Evolutionary conservation across 2,888 invertebrate genomes (phyloP), one percentile per base, ranked within the genome.

Genomic region (Sminthurinus aureus): DNA sequence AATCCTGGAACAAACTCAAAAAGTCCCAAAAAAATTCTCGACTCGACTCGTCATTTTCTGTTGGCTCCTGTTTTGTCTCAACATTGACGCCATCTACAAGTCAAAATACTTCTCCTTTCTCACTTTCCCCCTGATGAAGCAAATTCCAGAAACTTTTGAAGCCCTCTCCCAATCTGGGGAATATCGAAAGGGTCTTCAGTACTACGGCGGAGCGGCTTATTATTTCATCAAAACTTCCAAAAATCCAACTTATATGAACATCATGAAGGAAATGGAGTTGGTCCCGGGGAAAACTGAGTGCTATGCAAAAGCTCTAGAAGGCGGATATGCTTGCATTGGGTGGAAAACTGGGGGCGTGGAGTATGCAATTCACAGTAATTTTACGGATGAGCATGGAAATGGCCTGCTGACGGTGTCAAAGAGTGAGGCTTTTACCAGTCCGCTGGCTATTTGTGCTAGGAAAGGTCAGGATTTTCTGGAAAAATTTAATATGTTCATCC

Each of bases 71-170:
- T 22, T 79, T 22, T 58, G 18, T 11, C 67, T 79, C 11, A 79
- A 79, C 58, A 67, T 79, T 66, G 58, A 18, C 0, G 15, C 69
- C 24, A 9, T 79, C 8, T 79, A 79, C 79, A 79, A 79, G 18
- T 64, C 64, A 9, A 64, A 66, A 66, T 79, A 64, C n/a, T 79
- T 79, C 26, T 20, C 67, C 13, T 66, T 67, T 11, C 24, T 79
- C 20, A 79, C 67, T 12, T 9, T 79, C 11, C 79, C 79, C 1
- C 20, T 67, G 12, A 79, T 11, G 12, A 67, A 79, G 67, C 12
- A 26, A n/a, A 13, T 79, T 1, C 79, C 79, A n/a, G 38, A 20
- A 15, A 24, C 67, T 24, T 79, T 79, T 66, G 79, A 79, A 38
- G 67, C 50, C 8, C 79, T 79, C 50, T 66, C 79, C 26, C n/a